These are phyloP conservation scores for Pogonophryne albipinna DNA, from an alignment of 2,797 vertebrate genomes.

Conservation along the genomic window DNA sequence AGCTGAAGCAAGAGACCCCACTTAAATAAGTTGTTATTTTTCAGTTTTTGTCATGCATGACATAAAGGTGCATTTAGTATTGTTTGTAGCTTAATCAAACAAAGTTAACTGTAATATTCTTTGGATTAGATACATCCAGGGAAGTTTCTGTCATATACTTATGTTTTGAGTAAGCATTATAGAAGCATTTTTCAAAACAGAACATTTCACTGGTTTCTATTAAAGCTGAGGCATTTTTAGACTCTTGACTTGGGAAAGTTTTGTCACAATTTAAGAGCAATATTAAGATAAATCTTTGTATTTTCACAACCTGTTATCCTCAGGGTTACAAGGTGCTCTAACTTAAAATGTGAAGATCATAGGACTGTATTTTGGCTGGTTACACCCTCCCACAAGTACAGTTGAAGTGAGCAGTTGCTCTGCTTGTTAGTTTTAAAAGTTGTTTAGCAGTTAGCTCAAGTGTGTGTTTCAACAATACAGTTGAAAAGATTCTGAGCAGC, in stretches of 20 bases:
- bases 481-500: background rate
- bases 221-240: background rate
- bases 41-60: background rate
- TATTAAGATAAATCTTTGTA: background rate
- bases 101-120: background rate
- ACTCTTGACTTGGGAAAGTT: background rate
- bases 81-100: background rate
- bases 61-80: background rate
- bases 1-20: background rate
- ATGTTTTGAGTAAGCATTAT: background rate
- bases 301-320: conserved; percentile 26
- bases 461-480: background rate
- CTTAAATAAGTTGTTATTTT: background rate
- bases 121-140: no score
- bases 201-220: background rate
- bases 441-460: background rate
- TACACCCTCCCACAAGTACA: conserved; percentile 37
- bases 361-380: conserved; percentile 40
- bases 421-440: conserved; percentile 10
- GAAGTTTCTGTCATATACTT: background rate
- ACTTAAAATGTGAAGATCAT: conserved; percentile 45
- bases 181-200: background rate
- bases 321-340: conserved; percentile 9
- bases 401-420: conserved; percentile 9
- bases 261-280: conserved; percentile 6